Evolutionary conservation across 2,888 invertebrate species (phyloP).

Genomic region (Ganaspis brasiliensis): DNA sequence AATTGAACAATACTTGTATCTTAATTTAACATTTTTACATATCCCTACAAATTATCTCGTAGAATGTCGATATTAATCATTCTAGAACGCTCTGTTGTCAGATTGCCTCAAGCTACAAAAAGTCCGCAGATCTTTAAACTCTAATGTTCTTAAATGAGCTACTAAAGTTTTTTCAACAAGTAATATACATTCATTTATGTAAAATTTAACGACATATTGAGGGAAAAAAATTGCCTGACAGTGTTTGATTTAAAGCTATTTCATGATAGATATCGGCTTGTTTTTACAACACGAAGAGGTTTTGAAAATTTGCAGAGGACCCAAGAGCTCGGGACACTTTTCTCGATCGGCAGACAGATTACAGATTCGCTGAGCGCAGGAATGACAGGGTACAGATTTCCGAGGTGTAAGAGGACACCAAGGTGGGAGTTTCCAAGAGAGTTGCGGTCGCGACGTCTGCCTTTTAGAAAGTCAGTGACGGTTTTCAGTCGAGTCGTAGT

Average conservation of each 20-base stretch:
- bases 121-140: neutral
- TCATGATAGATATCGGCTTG: too few species aligned
- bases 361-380: constrained; percentile 50
- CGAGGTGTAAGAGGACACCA: constrained; percentile 60
- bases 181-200: too few species aligned
- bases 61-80: neutral
- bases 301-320: neutral
- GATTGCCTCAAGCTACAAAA: neutral
- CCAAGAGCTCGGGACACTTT: constrained; percentile 12
- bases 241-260: too few species aligned
- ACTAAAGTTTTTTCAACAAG: neutral
- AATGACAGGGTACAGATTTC: constrained; percentile 51
- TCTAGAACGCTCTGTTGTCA: neutral
- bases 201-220: too few species aligned
- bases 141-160: neutral
- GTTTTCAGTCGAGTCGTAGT: constrained; percentile 49
- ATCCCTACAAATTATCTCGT: constrained; percentile 7
- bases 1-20: constrained; percentile 22
- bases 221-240: too few species aligned
- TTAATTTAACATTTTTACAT: constrained; percentile 21
- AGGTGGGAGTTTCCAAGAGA: constrained; percentile 59
- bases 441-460: constrained; percentile 57
- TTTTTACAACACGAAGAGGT: neutral
- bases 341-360: constrained; percentile 56
- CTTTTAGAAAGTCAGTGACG: constrained; percentile 55